phyloP scores from a whole-genome alignment of 2,113 vertebrate species.

The Eleginops maclovinus region DNA sequence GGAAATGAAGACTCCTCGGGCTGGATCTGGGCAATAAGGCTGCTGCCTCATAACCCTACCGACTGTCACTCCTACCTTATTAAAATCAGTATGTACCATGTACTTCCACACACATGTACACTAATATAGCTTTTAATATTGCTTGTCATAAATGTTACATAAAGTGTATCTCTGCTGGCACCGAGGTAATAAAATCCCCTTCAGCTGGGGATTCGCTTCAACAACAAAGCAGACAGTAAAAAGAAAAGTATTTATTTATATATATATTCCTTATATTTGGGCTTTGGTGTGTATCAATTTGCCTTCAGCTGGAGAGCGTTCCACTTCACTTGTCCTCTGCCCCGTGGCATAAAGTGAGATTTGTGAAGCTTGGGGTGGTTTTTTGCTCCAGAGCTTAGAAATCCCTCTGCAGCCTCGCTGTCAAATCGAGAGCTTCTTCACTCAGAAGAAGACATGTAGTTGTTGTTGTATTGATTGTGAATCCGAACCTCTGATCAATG shows the following conservation, averaged over 20 bases:
- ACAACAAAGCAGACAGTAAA: slow-evolving; percentile 24
- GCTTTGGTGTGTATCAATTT: slow-evolving; percentile 43
- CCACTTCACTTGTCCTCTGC: slow-evolving; percentile 42
- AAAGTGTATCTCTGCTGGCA: slow-evolving; percentile 9
- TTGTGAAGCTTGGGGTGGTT: not conserved
- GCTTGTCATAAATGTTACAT: slow-evolving; percentile 25
- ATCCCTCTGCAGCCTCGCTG: slow-evolving; percentile 24
- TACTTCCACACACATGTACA: slow-evolving; percentile 18
- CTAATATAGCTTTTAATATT: slow-evolving; percentile 53
- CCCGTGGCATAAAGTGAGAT: slow-evolving; percentile 40
- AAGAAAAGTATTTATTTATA: slow-evolving; percentile 27
- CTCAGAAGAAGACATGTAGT: not conserved
- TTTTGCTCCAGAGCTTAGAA: not conserved
- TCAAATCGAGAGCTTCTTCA: slow-evolving; percentile 24
- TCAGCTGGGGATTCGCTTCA: slow-evolving; percentile 45
- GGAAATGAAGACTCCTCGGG: slow-evolving; percentile 53
- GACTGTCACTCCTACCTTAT: slow-evolving; percentile 35
- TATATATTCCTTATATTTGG: slow-evolving; percentile 17
- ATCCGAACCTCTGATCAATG: slow-evolving; percentile 40
- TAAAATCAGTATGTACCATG: slow-evolving; percentile 14
- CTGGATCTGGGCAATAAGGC: slow-evolving; percentile 21
- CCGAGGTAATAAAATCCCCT: slow-evolving; percentile 68
- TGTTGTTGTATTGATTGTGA: slow-evolving; percentile 51
- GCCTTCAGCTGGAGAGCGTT: slow-evolving; percentile 43
- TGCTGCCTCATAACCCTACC: slow-evolving; percentile 39